A percentile compares a stretch with the other conserved stretches of the same genome.
These are phyloP conservation scores for Ranitomeya variabilis DNA, from an alignment of 2,113 vertebrate genomes.

Conservation along the genomic window DNA sequence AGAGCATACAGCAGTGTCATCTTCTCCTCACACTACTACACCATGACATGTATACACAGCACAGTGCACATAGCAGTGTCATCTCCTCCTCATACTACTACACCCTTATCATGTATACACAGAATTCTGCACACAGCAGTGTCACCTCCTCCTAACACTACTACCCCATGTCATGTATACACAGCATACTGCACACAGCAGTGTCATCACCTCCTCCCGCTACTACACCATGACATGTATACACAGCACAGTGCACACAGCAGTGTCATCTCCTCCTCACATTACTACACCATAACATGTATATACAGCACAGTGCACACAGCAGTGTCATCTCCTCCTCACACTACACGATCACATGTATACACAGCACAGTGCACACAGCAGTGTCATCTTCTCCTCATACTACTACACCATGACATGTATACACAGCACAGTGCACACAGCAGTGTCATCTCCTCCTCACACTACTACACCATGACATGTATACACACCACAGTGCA, in stretches of 20 bases:
- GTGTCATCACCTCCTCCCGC: not conserved
- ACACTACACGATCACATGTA: too few species aligned
- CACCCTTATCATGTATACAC: not conserved
- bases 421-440: too few species aligned
- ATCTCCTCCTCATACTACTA: not conserved
- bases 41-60: not conserved
- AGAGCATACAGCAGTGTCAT: not conserved
- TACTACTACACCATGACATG: too few species aligned
- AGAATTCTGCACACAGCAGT: not conserved
- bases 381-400: too few species aligned
- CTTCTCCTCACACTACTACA: not conserved
- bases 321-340: too few species aligned
- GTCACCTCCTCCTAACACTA: not conserved
- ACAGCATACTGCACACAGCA: not conserved
- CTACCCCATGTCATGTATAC: not conserved
- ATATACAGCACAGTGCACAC: too few species aligned
- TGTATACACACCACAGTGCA: too few species aligned
- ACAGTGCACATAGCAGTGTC: not conserved
- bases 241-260: not conserved
- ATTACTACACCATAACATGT: too few species aligned
- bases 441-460: too few species aligned
- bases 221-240: not conserved
- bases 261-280: too few species aligned
- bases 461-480: too few species aligned
- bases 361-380: too few species aligned